Evolutionary conservation across 2,888 invertebrate species (phyloP), one percentile per base, ranked within the genome.

Genomic region (Lampropteryx suffumata): DNA sequence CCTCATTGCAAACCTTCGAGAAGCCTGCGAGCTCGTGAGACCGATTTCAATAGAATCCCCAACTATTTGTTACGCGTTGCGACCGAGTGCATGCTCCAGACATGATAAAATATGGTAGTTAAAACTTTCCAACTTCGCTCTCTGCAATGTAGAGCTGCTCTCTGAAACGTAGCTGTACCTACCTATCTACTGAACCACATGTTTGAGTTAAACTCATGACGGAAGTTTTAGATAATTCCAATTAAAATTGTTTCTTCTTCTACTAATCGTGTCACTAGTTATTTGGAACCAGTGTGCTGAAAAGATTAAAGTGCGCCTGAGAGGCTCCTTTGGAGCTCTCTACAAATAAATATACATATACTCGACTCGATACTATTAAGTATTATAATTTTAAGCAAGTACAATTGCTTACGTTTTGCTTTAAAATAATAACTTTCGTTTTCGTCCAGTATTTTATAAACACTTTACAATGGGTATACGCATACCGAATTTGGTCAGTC

Each of bases 1-100:
- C 26, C 76, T 72, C 78, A 72, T 78, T 71, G 73, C 67, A 76
- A 75, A 62, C 65, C 64, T 65, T 65, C 55, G 60, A 64, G 57
- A 62, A 57, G 62, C 61, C 64, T 67, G 33, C 26, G 33, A 24
- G 33, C 37, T 41, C 32, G 62, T 36, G 39, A 52, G 51, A 52
- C 32, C 57, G 42, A 45, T 52, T 42, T 39, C 49, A 14, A 52
- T 55, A 50, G 54, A 58, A 57, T 59, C 59, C 50, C 27, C 35
- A 36, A 46, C 57, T 57, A 59, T 62, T 58, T 59, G 62, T 59
- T 53, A 58, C 56, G 46, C 46, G 49, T 26, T 50, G 50, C 59
- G 32, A 41, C 57, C 35, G 52, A 55, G 53, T 59, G 57, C 55
- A 56, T 53, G 50, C 51, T 48, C 48, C 51, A 55, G 46, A 45